These are phyloP conservation scores for Mionectes olivaceus DNA, from an alignment of 2,797 vertebrate species.

Conservation along the genomic window DNA sequence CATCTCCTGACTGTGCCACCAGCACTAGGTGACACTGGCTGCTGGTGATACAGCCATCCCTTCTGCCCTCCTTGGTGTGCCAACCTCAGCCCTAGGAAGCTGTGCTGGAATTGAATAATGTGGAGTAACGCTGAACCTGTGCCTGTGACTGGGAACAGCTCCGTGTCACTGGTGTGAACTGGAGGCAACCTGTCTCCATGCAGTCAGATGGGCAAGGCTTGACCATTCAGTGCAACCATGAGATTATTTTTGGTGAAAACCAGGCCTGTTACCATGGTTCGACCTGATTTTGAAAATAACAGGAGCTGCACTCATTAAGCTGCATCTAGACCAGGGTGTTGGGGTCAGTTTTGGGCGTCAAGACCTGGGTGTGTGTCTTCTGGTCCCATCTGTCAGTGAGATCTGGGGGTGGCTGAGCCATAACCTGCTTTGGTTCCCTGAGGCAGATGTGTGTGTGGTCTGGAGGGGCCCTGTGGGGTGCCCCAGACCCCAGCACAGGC, in stretches of 20 bases:
- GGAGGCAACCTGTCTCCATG: neutral
- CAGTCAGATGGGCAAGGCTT: neutral
- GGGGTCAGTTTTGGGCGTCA: neutral
- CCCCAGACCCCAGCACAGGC: neutral
- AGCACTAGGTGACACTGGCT: neutral
- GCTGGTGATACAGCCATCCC: neutral
- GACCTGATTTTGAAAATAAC: neutral
- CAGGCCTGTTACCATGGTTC: neutral
- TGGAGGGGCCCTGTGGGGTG: neutral
- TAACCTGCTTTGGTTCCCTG: neutral
- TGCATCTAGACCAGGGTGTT: rapidly evolving
- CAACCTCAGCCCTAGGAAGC: neutral
- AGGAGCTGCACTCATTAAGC: neutral
- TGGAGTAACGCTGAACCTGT: neutral
- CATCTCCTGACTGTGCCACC: neutral
- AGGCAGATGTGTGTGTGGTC: neutral
- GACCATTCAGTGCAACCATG: neutral
- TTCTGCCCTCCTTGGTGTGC: neutral
- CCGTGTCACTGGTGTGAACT: neutral
- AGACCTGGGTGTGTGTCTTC: neutral
- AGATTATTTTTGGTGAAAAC: neutral
- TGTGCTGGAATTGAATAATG: neutral
- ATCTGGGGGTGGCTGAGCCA: neutral
- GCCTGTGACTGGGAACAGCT: neutral
- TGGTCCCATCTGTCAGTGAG: neutral